Percentiles rank a stretch among this genome's conserved stretches.
Evolutionary conservation across 2,888 invertebrate genomes (phyloP).

Genomic region (Calliphora vomitoria): DNA sequence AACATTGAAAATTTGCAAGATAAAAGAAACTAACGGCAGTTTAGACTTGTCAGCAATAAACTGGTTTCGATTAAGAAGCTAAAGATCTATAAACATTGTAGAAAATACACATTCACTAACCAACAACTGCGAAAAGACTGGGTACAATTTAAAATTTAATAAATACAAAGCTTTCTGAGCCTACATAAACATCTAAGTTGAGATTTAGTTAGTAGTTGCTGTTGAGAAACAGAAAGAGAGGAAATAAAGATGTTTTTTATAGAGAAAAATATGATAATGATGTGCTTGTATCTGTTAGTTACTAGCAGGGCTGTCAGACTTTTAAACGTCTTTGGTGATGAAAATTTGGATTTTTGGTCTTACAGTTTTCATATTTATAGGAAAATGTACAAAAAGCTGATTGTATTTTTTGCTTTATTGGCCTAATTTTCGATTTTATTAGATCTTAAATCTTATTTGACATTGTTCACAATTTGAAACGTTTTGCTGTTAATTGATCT

Average conservation of each 20-base stretch:
- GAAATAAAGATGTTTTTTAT: neutral
- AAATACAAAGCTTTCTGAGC: constrained; percentile 23
- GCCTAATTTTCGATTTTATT: no score
- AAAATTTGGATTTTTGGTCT: no score
- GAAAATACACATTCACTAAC: neutral
- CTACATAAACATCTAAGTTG: constrained; percentile 1
- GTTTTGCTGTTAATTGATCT: no score
- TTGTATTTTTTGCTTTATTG: no score
- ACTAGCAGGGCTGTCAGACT: neutral
- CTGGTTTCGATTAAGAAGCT: constrained; percentile 47
- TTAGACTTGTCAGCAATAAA: constrained; percentile 55
- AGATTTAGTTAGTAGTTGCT: constrained; percentile 11
- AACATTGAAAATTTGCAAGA: constrained; percentile 55
- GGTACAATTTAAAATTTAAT: constrained; percentile 21
- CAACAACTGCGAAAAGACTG: neutral
- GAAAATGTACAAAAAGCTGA: no score
- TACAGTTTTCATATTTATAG: no score
- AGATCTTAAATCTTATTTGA: no score
- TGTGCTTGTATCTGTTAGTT: neutral
- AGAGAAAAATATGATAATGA: neutral
- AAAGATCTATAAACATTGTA: constrained; percentile 29
- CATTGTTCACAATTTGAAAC: no score
- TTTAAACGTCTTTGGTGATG: no score
- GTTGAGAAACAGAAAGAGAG: neutral
- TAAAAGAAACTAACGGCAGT: constrained; percentile 59